Conservation (phyloP, 1,140 invertebrate genomes). For the Drosophila kepulauana region DNA sequence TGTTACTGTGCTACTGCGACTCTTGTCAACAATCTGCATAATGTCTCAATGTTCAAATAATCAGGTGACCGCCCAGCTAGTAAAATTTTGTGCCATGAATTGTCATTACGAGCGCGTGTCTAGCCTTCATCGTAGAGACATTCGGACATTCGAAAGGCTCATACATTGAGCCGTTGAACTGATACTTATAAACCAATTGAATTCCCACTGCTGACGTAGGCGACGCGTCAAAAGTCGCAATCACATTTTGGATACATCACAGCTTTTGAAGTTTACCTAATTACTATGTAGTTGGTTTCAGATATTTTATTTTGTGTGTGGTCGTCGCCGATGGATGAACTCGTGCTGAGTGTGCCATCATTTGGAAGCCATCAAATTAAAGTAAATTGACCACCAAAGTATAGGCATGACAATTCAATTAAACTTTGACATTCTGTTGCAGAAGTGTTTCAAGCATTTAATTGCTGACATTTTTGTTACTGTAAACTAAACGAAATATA, state of each 20-base stretch:
- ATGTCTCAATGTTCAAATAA: slow-evolving; percentile 22
- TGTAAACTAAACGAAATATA: no score
- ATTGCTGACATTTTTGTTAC: no score
- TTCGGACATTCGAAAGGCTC: slow-evolving; percentile 19
- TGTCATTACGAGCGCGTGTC: slow-evolving; percentile 66
- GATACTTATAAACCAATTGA: slow-evolving; percentile 50
- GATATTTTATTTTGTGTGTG: neutral
- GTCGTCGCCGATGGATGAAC: neutral
- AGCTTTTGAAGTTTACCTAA: neutral
- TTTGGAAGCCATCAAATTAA: neutral
- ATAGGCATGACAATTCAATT: neutral
- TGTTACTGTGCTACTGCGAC: neutral
- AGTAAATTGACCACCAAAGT: neutral
- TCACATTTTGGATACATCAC: slow-evolving; percentile 4
- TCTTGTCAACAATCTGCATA: slow-evolving; percentile 13
- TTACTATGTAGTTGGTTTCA: neutral
- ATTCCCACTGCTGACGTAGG: slow-evolving; percentile 50
- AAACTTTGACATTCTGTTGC: neutral
- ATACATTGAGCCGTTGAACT: slow-evolving; percentile 6
- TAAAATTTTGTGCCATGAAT: slow-evolving; percentile 31
- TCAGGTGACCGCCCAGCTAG: slow-evolving; percentile 56
- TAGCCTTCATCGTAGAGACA: slow-evolving; percentile 13
- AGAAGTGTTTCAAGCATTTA: neutral
- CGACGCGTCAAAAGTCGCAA: neutral
- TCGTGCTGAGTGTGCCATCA: neutral